A percentile compares a stretch with the other conserved stretches of the same genome.
Evolutionary conservation across 2,888 invertebrate genomes (phyloP).

Genomic region (Lycaena phlaeas): DNA sequence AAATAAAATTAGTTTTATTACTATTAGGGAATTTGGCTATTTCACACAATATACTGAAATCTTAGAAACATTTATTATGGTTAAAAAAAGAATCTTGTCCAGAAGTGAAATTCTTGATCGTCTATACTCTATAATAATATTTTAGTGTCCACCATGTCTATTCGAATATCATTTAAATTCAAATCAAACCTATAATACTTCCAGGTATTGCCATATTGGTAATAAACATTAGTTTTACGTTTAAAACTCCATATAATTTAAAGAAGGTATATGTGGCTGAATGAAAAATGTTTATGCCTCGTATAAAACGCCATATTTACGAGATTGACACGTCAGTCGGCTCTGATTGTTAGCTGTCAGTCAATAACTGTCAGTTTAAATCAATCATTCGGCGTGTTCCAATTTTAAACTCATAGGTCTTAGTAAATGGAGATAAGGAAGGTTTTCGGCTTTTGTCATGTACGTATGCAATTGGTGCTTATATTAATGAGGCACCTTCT

Average conservation of each 20-base stretch:
- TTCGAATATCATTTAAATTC: too few relatives aligned
- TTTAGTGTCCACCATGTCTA: too few relatives aligned
- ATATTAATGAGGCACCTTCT: constrained; percentile 20
- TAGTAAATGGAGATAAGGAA: constrained; percentile 12
- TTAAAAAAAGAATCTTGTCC: too few relatives aligned
- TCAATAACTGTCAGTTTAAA: constrained; percentile 34
- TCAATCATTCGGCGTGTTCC: constrained; percentile 25
- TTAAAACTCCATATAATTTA: constrained; percentile 3
- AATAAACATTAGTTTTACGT: not conserved
- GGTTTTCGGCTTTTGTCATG: constrained; percentile 5
- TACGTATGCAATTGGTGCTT: constrained; percentile 15
- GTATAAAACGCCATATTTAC: constrained; percentile 28
- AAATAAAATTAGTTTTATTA: too few relatives aligned
- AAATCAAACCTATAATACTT: too few relatives aligned
- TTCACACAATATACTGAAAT: too few relatives aligned
- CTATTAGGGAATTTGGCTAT: too few relatives aligned
- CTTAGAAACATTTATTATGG: too few relatives aligned
- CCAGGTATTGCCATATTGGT: not conserved
- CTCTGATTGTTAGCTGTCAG: constrained; percentile 23
- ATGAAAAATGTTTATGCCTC: constrained; percentile 21
- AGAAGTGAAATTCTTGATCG: too few relatives aligned
- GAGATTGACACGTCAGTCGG: constrained; percentile 28
- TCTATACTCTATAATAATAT: too few relatives aligned
- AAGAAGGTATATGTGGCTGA: constrained; percentile 13
- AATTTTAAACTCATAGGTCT: constrained; percentile 10